Percentiles rank a stretch among this genome's conserved stretches.
Evolutionary conservation across 23 tunicate genomes (phyloP).

Genomic region (Phallusia fumigata): DNA sequence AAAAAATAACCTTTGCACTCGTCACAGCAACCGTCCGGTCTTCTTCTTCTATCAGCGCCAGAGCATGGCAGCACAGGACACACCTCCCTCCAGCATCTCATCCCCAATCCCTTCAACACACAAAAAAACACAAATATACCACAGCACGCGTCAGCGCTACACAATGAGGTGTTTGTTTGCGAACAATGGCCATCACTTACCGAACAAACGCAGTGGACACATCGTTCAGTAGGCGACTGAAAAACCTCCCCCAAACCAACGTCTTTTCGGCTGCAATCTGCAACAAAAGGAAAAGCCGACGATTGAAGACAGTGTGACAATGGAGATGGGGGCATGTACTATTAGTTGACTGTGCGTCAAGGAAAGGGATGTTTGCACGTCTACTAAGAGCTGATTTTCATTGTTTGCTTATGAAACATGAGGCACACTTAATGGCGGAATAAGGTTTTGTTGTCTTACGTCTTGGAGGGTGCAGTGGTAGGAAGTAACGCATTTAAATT

Average conservation of each 20-base stretch:
- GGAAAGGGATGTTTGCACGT: not conserved
- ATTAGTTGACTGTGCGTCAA: not conserved
- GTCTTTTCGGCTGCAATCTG: not conserved
- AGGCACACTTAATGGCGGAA: too few relatives aligned
- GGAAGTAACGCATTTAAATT: too few relatives aligned
- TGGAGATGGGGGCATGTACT: not conserved
- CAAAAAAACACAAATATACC: not conserved
- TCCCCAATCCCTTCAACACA: not conserved
- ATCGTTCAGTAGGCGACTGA: not conserved
- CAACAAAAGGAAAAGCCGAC: not conserved
- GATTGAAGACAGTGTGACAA: not conserved
- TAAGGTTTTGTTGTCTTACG: too few relatives aligned
- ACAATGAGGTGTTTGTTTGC: constrained; percentile 9
- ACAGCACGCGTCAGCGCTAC: not conserved
- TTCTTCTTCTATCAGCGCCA: not conserved
- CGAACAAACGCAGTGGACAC: constrained; percentile 7
- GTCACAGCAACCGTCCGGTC: constrained; percentile 72
- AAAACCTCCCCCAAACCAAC: not conserved
- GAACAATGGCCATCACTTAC: constrained; percentile 8
- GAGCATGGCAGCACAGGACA: constrained; percentile 82
- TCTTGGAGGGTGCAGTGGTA: too few relatives aligned
- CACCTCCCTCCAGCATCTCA: constrained; percentile 20
- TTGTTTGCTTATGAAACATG: too few relatives aligned
- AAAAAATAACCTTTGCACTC: constrained; percentile 61
- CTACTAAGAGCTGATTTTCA: too few relatives aligned